phyloP scores from a whole-genome alignment of 2,888 invertebrate species.

The Euplexia lucipara region DNA sequence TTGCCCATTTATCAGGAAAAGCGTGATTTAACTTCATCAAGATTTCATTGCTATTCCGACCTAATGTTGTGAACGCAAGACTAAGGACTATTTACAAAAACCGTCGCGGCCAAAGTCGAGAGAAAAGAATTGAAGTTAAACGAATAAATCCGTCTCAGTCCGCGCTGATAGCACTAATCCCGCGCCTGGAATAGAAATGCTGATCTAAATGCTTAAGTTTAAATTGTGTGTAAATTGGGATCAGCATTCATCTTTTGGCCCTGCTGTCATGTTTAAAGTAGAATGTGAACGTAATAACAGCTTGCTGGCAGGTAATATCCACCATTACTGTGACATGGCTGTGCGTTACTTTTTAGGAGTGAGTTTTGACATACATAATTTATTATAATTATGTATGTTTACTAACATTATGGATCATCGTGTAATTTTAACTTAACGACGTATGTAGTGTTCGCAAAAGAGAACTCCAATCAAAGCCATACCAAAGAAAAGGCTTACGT shows the following conservation, averaged over 20 bases:
- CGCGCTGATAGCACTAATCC: conserved; percentile 16
- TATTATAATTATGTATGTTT: too few relatives aligned
- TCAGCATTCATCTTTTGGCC: not conserved
- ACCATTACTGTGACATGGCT: too few relatives aligned
- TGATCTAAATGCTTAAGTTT: conserved; percentile 5
- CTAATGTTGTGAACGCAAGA: conserved; percentile 5
- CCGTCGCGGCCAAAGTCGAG: not conserved
- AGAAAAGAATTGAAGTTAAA: conserved; percentile 4
- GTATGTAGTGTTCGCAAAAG: too few relatives aligned
- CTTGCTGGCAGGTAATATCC: too few relatives aligned
- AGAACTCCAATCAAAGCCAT: too few relatives aligned
- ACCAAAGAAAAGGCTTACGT: conserved; percentile 52
- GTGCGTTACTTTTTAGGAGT: too few relatives aligned
- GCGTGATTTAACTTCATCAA: conserved; percentile 3
- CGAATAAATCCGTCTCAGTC: conserved; percentile 15
- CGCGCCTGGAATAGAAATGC: conserved; percentile 21
- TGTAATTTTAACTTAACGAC: too few relatives aligned
- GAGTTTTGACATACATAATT: too few relatives aligned
- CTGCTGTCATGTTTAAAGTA: not conserved
- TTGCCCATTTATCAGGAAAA: not conserved
- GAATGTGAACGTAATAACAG: not conserved
- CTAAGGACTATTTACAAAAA: not conserved
- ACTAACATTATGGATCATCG: too few relatives aligned
- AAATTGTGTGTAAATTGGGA: conserved; percentile 8
- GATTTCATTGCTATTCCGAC: conserved; percentile 16